Evolutionary conservation across 2,888 invertebrate genomes (phyloP).

Genomic region (Slavum lentiscoides): DNA sequence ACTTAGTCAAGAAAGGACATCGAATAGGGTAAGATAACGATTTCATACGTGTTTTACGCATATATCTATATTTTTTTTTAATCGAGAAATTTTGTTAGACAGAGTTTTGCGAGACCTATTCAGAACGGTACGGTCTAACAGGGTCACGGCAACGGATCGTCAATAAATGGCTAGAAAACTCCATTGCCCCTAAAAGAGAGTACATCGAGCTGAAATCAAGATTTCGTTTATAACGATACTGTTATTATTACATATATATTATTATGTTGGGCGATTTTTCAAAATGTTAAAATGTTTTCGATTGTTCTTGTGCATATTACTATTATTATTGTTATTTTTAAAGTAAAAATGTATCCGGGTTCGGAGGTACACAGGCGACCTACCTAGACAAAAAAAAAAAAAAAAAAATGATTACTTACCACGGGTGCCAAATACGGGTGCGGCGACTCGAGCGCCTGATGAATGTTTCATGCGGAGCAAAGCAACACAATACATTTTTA

Average conservation of each 20-base stretch:
- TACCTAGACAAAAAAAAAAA: not conserved
- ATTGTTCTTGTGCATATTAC: not conserved
- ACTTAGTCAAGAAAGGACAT: slow-evolving; percentile 56
- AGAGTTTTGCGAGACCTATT: slow-evolving; percentile 37
- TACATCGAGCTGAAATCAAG: slow-evolving; percentile 13
- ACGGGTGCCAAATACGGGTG: too few relatives aligned
- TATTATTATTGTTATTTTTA: not conserved
- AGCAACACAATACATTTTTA: too few relatives aligned
- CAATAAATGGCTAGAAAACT: slow-evolving; percentile 16
- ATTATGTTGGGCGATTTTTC: not conserved
- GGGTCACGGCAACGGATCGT: not conserved
- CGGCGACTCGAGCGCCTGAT: too few relatives aligned
- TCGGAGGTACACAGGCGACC: not conserved
- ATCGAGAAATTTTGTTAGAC: slow-evolving; percentile 41
- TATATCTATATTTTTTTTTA: slow-evolving; percentile 1
- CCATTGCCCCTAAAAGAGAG: slow-evolving; percentile 17
- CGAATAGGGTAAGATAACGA: slow-evolving; percentile 13
- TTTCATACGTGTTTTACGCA: not conserved
- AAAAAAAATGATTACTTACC: too few relatives aligned
- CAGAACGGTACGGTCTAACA: slow-evolving; percentile 33
- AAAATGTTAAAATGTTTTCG: slow-evolving; percentile 9
- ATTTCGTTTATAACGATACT: not conserved
- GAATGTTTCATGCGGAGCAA: too few relatives aligned
- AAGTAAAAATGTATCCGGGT: not conserved
- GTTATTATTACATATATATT: too few relatives aligned